These are phyloP conservation scores for Lithophane socia DNA, from an alignment of 2,888 invertebrate species.

Conservation along the genomic window DNA sequence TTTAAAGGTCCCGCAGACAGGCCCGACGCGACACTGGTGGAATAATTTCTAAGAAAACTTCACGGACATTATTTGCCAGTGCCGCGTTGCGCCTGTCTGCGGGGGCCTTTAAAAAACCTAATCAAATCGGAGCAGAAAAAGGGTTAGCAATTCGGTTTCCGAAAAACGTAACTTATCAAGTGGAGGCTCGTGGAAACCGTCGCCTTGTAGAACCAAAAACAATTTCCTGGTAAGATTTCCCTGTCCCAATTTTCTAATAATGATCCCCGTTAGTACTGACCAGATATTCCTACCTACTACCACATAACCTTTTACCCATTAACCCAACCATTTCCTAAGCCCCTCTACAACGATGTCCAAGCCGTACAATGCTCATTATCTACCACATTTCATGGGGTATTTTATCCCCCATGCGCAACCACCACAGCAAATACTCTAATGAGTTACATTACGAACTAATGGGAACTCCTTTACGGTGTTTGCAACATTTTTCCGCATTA, in stretches of 20 bases:
- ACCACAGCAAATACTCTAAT: conserved; percentile 60
- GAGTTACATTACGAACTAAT: conserved; percentile 61
- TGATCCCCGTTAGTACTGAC: conserved; percentile 42
- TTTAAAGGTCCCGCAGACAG: neutral
- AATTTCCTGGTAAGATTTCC: conserved; percentile 17
- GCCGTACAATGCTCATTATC: conserved; percentile 36
- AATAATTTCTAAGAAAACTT: neutral
- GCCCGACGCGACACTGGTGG: neutral
- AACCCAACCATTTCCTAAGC: conserved; percentile 33
- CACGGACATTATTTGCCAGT: too few relatives aligned
- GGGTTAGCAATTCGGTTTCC: conserved; percentile 27
- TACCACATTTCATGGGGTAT: conserved; percentile 45
- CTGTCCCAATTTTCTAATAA: conserved; percentile 38
- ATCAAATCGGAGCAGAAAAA: conserved; percentile 28
- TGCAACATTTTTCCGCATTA: conserved; percentile 68
- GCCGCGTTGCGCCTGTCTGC: too few relatives aligned
- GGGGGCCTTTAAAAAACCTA: conserved; percentile 12
- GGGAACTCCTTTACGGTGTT: conserved; percentile 56
- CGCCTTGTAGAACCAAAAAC: conserved; percentile 7
- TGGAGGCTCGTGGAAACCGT: neutral
- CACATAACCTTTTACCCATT: conserved; percentile 33
- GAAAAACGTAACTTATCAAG: conserved; percentile 13
- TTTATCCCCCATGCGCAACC: conserved; percentile 35
- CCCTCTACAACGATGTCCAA: conserved; percentile 18
- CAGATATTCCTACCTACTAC: conserved; percentile 50